Conservation (phyloP, 37 sponge, comb jelly and placozoan genomes). For the Halisarca cf. caerulea region DNA sequence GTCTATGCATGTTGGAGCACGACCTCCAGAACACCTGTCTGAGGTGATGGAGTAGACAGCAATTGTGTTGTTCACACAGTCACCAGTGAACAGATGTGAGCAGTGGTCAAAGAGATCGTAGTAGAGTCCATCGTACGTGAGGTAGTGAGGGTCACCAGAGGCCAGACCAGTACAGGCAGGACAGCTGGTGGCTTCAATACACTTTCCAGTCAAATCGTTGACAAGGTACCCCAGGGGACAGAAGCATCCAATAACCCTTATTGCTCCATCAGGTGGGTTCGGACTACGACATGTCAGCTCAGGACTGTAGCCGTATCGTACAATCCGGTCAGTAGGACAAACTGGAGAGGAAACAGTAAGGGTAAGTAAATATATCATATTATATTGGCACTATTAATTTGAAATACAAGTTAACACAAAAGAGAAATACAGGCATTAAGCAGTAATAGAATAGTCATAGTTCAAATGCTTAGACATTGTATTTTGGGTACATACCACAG, state of each 20-base stretch:
- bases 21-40: background rate
- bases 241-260: background rate
- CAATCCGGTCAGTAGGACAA: background rate
- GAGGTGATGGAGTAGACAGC: constrained; percentile 10
- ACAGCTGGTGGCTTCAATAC: background rate
- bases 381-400: background rate
- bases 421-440: no score
- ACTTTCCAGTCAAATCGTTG: background rate
- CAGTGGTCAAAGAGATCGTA: constrained; percentile 35
- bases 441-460: no score
- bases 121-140: background rate
- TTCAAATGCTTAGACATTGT: no score
- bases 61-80: background rate
- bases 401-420: no score
- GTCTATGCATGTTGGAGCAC: constrained; percentile 18
- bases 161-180: background rate
- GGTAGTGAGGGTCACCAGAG: constrained; percentile 17
- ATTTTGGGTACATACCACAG: no score
- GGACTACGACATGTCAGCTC: background rate
- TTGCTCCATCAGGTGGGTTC: background rate
- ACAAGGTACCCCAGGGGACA: background rate
- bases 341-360: background rate
- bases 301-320: background rate
- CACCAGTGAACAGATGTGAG: background rate
- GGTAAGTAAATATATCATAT: background rate